Evolutionary conservation across 2,888 invertebrate genomes (phyloP), one percentile per base, ranked within the genome.

Genomic region (Nasonovia ribisnigri): DNA sequence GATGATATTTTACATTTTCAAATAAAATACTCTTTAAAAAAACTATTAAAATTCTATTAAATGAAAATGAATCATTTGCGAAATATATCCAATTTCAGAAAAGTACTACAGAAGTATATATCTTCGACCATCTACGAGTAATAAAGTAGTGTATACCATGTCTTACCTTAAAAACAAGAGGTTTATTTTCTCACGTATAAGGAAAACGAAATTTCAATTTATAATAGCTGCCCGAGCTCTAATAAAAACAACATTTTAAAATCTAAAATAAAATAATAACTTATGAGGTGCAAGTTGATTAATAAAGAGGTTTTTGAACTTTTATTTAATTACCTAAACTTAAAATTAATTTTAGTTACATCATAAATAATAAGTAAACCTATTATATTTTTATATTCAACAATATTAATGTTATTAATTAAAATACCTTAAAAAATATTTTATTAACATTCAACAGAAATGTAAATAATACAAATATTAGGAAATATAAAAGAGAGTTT

Each of bases 171-270:
- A 77, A 36, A 13, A 60, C 57, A 60, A 89, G 29, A 60, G 20
- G 60, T 67, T 67, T 67, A 67, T 90, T 90, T 67, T 90, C n/a
- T 67, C 67, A 90, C 60, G 46, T 46, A 46, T 48, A 48, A 46
- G 3, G 10, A 90, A 46, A 67, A 29, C n/a, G 24, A 48, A 90
- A 46, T 77, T 77, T 77, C 36, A 77, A 77, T 77, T 77, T 36
- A 77, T 77, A 77, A 77, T 77, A 77, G 20, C 36, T 36, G 20
- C 36, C 36, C 3, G 20, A 20, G 36, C 36, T 20, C 36, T 20
- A 77, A 77, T 42, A 77, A 36, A 77, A 77, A 77, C 1, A 36
- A 77, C 20, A 20, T 20, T 16, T 36, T 77, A 77, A 77, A 77
- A 42, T 77, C 36, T 36, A 36, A 77, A 36, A 77, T 36, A 36